phyloP scores from a whole-genome alignment of 2,797 vertebrate species.

The Schizothorax lantsangensis region DNA sequence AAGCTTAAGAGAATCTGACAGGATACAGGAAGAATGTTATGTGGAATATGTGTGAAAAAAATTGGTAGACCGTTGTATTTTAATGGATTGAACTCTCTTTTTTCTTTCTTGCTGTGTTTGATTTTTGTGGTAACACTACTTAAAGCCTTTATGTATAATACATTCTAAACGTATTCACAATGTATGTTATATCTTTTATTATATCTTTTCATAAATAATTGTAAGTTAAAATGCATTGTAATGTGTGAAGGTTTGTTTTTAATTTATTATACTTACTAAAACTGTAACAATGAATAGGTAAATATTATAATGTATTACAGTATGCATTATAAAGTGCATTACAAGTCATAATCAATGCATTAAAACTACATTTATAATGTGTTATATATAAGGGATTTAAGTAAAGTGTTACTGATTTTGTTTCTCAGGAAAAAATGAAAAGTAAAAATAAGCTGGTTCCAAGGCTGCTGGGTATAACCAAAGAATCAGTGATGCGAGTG shows the following conservation, averaged over 20 bases:
- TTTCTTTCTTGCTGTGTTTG: neutral
- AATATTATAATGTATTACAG: neutral
- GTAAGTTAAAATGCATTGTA: neutral
- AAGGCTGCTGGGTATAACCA: slow-evolving; percentile 93
- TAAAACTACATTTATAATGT: neutral
- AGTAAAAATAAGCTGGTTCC: slow-evolving; percentile 96
- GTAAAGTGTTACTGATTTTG: neutral
- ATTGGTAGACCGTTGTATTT: neutral
- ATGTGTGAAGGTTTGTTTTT: neutral
- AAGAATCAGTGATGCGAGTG: slow-evolving; percentile 97
- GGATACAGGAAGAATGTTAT: slow-evolving; percentile 1
- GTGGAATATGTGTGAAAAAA: neutral
- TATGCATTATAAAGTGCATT: neutral
- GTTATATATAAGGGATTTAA: neutral
- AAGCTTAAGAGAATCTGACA: neutral
- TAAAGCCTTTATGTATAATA: too few species aligned
- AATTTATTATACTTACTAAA: neutral
- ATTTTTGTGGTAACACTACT: neutral
- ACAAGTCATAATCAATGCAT: neutral
- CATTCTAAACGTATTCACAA: neutral
- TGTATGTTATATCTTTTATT: neutral
- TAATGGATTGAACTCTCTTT: neutral
- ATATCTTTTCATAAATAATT: neutral
- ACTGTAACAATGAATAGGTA: neutral
- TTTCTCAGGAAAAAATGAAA: slow-evolving; percentile 94